phyloP scores from a whole-genome alignment of 1,140 invertebrate species.

The Drosophila melanogaster region Release_6_plus_ISO1_MT NT_033777.3:8782501-8783000 shows the following conservation, averaged over 20 bases:
- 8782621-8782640: slow-evolving; percentile 69
- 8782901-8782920: slow-evolving; percentile 48
- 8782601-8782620: slow-evolving; percentile 77
- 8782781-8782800: slow-evolving; percentile 85
- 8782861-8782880: slow-evolving; percentile 69
- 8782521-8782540: slow-evolving; percentile 75
- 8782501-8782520: slow-evolving; percentile 63
- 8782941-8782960: slow-evolving; percentile 85
- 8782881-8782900: slow-evolving; percentile 62
- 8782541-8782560: slow-evolving; percentile 72
- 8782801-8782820: slow-evolving; percentile 85
- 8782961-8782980: slow-evolving; percentile 84
- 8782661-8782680: slow-evolving; percentile 53
- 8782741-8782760: slow-evolving; percentile 85
- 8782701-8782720: slow-evolving; percentile 87
- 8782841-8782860: slow-evolving; percentile 69
- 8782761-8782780: slow-evolving; percentile 85
- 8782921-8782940: slow-evolving; percentile 65
- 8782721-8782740: slow-evolving; percentile 87
- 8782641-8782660: slow-evolving; percentile 58
- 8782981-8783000: slow-evolving; percentile 85
- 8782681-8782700: slow-evolving; percentile 74
- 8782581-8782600: slow-evolving; percentile 58
- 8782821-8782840: slow-evolving; percentile 76
- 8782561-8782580: slow-evolving; percentile 59